Evolutionary conservation across 2,797 vertebrate species (phyloP).

Genomic region (Aplochiton taeniatus): DNA sequence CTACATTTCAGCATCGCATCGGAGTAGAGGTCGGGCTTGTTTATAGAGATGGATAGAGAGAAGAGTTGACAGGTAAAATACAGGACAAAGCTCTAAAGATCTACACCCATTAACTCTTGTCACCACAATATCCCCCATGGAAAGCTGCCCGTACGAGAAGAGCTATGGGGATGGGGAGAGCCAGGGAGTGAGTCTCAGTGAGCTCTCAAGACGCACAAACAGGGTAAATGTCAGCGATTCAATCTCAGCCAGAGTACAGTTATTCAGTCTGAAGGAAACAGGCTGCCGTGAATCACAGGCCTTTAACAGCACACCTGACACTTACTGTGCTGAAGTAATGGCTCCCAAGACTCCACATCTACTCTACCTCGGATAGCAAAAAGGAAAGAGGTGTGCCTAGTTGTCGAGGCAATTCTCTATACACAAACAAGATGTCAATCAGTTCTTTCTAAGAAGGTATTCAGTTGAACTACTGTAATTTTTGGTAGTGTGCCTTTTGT

Average conservation of each 20-base stretch:
- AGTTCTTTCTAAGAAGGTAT: too few species aligned
- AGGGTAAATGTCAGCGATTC: constrained; percentile 46
- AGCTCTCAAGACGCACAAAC: constrained; percentile 37
- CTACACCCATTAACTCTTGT: constrained; percentile 35
- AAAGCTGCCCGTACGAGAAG: constrained; percentile 37
- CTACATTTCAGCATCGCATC: constrained; percentile 23
- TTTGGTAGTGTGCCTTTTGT: too few species aligned
- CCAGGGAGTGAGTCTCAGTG: constrained; percentile 16
- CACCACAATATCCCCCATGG: constrained; percentile 32
- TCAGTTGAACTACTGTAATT: too few species aligned
- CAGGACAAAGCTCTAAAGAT: constrained; percentile 27
- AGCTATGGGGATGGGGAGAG: constrained; percentile 36
- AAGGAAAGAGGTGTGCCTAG: constrained; percentile 3
- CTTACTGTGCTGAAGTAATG: constrained; percentile 37
- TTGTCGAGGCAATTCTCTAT: background rate
- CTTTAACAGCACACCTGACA: constrained; percentile 50
- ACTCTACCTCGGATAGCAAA: constrained; percentile 25
- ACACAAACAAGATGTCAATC: background rate
- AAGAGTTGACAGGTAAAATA: constrained; percentile 29
- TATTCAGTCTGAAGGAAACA: constrained; percentile 52
- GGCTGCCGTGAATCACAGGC: constrained; percentile 62
- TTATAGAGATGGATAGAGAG: constrained; percentile 28
- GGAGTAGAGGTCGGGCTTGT: constrained; percentile 12
- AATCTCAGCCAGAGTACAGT: constrained; percentile 22
- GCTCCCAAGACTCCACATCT: constrained; percentile 25